Conservation (phyloP, 2,797 vertebrate species). For the Distichodus sexfasciatus region DNA sequence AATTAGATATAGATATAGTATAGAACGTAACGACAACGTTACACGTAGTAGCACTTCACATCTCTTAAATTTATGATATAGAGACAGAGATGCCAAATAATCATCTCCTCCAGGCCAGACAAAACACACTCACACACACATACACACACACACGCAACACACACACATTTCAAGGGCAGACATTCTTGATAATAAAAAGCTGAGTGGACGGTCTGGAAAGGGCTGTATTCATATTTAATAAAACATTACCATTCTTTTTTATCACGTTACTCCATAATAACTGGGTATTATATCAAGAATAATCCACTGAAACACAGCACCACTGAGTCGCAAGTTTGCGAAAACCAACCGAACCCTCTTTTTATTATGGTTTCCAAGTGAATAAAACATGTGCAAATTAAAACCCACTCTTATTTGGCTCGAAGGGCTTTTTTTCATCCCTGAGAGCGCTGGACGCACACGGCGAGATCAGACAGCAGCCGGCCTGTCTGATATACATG, state of each 20-base stretch:
- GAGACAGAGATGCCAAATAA: neutral
- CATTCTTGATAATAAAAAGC: neutral
- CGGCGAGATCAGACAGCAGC: slow-evolving; percentile 19
- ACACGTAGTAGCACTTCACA: too few species aligned
- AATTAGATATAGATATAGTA: too few species aligned
- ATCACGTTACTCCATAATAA: too few species aligned
- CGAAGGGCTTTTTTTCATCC: neutral
- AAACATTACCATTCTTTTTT: too few species aligned
- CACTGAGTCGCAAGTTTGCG: neutral
- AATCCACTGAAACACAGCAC: neutral
- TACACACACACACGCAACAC: slow-evolving; percentile 5
- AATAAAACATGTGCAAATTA: neutral
- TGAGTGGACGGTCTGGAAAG: neutral
- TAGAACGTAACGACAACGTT: too few species aligned
- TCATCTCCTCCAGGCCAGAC: neutral
- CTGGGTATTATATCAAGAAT: neutral
- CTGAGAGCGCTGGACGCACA: slow-evolving; percentile 5
- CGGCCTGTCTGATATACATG: slow-evolving; percentile 64
- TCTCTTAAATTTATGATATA: too few species aligned
- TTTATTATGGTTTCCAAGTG: neutral
- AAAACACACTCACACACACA: slow-evolving; percentile 10
- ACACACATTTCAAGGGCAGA: neutral
- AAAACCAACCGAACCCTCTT: neutral
- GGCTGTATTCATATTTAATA: neutral
- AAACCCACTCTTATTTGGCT: neutral